Evolutionary conservation across 2,113 vertebrate species (phyloP), one percentile per base, ranked within the genome.

Genomic region (Lycaon pictus): DNA sequence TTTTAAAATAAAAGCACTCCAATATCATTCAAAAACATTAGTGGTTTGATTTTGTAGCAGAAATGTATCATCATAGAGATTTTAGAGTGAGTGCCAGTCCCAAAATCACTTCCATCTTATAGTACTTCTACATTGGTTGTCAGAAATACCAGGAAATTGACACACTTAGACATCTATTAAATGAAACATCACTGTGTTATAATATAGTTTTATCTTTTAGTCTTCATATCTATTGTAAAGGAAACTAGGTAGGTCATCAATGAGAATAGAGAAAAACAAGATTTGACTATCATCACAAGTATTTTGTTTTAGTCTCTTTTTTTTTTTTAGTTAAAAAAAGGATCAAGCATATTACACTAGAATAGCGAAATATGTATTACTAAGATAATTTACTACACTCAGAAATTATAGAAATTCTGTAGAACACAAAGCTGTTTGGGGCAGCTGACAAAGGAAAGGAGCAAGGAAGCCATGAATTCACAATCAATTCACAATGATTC

Each of bases 31-130:
- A 63, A 90, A 97, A 95, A 91, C 86, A 97, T 97, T 93, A 97
- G 74, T 79, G 56, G 76, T 62, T 77, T 83, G 69, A 4, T 51
- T 93, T 95, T 95, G 74, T 63, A 72, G 72, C 80, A 95, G 63
- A 97, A 97, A 95, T 95, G 72, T 95, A 76, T 92, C 95, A 89
- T 95, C 91, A 97, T 97, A 95, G n/a, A 93, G 55, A 95, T 84
- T 79, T 97, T 95, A 95, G 37, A 88, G 86, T 87, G 67, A 32
- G 95, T 88, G 92, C n/a, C 19, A 92, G 63, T 1, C 43, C 86
- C 63, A 87, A 97, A 98, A 97, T 97, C 37, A 94, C 58, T 97
- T 96, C 51, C 94, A 48, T 98, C 94, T 97, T 96, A 80, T 77
- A 95, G 76, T 95, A 25, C 97, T 96, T 92, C 65, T 37, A 91